Evolutionary conservation across 2,113 vertebrate species (phyloP), one percentile per base, ranked within the genome.

Genomic region (Cyrtonyx montezumae): DNA sequence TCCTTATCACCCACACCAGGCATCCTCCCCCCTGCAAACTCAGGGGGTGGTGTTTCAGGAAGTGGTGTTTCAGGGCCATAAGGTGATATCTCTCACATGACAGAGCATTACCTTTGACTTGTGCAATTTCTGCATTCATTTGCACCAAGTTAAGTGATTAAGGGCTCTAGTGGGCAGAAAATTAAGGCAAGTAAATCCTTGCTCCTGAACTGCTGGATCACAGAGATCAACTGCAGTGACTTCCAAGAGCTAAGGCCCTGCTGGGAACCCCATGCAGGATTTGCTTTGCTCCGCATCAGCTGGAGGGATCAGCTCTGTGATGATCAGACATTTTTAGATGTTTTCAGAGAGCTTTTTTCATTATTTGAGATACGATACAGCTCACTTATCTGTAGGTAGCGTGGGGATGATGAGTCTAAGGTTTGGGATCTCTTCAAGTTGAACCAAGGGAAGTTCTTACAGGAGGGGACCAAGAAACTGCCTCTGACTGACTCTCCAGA

Each of bases 51-150:
- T 63, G 37, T 67, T 70, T 49, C 1, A 20, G 45, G 36, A 51
- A 28, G 34, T 51, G 46, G 15, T 51, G 28, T 30, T 65, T 42
- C 16, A 10, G 75, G 42, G 51, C 51, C 26, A 23, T 8, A 23
- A 25, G 5, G 43, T 76, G 32, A 45, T 51, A 53, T 58, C 40
- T 36, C 34, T 79, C 78, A 65, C 25, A 21, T 83, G 78, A 53
- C 63, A 68, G 30, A 75, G 8, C 20, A 61, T 40, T 76, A 73
- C 42, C 66, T 92, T 91, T 92, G 46, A n/a, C 59, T 93, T 91
- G 42, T 74, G 78, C 59, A 85, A 92, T 48, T 87, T 82, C 59
- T 93, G 43, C 34, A 77, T 74, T 92, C 43, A 61, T 85, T 92
- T 77, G 34, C 49, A 66, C 59, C 37, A 74, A 8, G 45, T 36